Evolutionary conservation across 2,888 invertebrate genomes (phyloP).

Genomic region (Psylliodes chrysocephalus): DNA sequence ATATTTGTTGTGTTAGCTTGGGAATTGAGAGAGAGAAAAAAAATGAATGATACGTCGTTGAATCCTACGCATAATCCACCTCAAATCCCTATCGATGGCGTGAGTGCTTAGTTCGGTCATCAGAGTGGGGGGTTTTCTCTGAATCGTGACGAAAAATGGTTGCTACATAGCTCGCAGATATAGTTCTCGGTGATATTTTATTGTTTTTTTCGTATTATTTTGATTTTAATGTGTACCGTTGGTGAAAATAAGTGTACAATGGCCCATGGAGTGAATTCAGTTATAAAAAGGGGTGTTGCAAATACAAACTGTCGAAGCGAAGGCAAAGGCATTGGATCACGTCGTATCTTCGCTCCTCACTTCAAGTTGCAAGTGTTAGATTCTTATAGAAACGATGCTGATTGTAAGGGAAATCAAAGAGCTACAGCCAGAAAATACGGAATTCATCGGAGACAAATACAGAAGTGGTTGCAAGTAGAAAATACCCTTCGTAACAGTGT

Average conservation of each 20-base stretch:
- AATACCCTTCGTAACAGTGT: constrained; percentile 81
- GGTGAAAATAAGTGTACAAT: constrained; percentile 57
- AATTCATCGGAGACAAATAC: constrained; percentile 89
- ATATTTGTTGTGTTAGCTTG: constrained; percentile 24
- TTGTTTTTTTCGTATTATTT: constrained; percentile 55
- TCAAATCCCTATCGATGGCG: constrained; percentile 72
- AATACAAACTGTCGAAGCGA: constrained; percentile 62
- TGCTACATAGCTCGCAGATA: constrained; percentile 69
- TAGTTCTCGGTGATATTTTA: constrained; percentile 57
- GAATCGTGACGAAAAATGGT: constrained; percentile 66
- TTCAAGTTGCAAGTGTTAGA: constrained; percentile 90
- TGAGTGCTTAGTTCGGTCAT: constrained; percentile 73
- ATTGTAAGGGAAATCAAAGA: constrained; percentile 89
- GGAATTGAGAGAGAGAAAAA: constrained; percentile 30
- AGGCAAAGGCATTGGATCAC: constrained; percentile 75
- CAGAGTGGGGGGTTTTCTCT: constrained; percentile 62
- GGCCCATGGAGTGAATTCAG: constrained; percentile 71
- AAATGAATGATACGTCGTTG: constrained; percentile 34
- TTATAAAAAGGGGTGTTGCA: constrained; percentile 63
- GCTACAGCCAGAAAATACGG: constrained; percentile 91
- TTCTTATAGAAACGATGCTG: constrained; percentile 85
- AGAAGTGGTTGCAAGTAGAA: constrained; percentile 92
- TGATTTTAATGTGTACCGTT: constrained; percentile 39
- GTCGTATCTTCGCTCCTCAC: constrained; percentile 88
- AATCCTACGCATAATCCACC: constrained; percentile 43